phyloP scores from a whole-genome alignment of 2,113 vertebrate species.

The Probosciger aterrimus region DNA sequence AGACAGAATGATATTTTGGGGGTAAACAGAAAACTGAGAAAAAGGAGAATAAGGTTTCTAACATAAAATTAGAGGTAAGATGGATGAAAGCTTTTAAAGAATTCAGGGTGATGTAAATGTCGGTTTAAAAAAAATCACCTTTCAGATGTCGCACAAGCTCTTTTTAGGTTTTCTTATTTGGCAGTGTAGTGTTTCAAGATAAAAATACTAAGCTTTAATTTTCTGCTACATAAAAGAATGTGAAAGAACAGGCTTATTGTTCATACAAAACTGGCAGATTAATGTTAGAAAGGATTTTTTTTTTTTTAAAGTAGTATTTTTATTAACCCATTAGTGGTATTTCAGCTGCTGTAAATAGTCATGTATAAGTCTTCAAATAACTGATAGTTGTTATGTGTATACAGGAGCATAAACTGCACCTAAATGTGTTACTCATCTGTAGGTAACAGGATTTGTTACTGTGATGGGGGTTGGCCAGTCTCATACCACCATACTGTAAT shows the following conservation, averaged over 20 bases:
- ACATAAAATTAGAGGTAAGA: not conserved
- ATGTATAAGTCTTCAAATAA: not conserved
- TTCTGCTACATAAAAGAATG: not conserved
- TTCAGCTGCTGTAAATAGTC: not conserved
- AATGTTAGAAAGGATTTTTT: not conserved
- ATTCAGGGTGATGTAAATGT: not conserved
- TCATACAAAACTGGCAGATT: not conserved
- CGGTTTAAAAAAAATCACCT: not conserved
- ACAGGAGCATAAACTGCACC: accelerated
- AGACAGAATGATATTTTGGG: not conserved
- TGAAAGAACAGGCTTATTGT: not conserved
- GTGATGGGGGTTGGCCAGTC: not conserved
- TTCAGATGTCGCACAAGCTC: not conserved
- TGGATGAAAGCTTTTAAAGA: not conserved
- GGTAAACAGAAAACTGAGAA: not conserved
- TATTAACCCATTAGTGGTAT: not conserved
- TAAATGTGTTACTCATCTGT: not conserved
- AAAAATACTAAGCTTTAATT: conserved; percentile 23
- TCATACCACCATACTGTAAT: accelerated
- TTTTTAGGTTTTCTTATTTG: not conserved
- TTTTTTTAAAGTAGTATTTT: not conserved
- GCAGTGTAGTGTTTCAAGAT: not conserved
- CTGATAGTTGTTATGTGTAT: not conserved
- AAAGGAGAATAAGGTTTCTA: not conserved
- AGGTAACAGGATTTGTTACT: accelerated